These are phyloP conservation scores for Platygyra sinensis DNA, from an alignment of 64 coral and sea anemone genomes.

Conservation along the genomic window DNA sequence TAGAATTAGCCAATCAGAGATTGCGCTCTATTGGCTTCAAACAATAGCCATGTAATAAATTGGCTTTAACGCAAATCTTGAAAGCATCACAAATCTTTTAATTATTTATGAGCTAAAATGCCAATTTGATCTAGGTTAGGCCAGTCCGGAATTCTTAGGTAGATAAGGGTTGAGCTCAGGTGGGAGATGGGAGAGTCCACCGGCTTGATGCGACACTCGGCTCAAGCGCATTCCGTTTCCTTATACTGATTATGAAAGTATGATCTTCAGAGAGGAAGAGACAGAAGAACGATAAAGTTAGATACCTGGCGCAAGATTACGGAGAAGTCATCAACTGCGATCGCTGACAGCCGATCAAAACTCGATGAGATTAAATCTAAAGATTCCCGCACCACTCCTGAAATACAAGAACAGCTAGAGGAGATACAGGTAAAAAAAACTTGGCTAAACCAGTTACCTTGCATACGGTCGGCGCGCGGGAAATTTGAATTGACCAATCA, in stretches of 20 bases:
- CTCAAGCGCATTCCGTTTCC: background rate
- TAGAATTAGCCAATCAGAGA: no score
- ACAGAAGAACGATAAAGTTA: constrained; percentile 10
- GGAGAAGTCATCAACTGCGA: background rate
- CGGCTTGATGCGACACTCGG: background rate
- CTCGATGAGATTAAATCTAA: background rate
- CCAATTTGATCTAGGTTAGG: no score
- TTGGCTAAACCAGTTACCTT: no score
- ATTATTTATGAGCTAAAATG: no score
- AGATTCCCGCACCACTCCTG: constrained; percentile 18
- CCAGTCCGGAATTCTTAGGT: no score
- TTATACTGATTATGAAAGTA: background rate
- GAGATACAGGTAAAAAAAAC: constrained; percentile 30
- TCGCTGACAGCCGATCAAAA: constrained; percentile 29
- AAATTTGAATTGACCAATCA: no score
- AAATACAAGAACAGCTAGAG: constrained; percentile 35
- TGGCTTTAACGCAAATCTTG: background rate
- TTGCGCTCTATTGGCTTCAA: no score
- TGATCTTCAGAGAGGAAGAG: constrained; percentile 15
- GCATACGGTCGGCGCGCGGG: no score
- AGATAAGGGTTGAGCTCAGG: no score
- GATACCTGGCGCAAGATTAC: constrained; percentile 27
- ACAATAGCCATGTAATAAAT: background rate
- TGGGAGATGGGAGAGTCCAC: no score
- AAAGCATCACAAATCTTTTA: no score